phyloP scores from a whole-genome alignment of 2,113 vertebrate species.

The Alexandromys fortis region DNA sequence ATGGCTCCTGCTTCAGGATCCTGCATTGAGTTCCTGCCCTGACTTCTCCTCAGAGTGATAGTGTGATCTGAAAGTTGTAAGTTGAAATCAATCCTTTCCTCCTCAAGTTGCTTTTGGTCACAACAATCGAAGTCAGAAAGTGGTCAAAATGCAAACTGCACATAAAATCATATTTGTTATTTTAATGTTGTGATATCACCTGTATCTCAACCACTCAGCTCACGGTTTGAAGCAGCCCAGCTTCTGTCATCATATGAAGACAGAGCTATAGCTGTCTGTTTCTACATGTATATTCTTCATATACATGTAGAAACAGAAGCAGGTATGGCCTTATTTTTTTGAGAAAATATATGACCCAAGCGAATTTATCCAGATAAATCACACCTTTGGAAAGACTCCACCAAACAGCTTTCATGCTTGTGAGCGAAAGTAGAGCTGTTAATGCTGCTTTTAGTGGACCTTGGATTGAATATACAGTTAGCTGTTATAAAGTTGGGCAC shows the following conservation, averaged over 20 bases:
- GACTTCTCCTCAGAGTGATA: background rate
- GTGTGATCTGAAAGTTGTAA: background rate
- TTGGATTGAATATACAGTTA: background rate
- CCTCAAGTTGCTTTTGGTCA: background rate
- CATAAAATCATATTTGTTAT: background rate
- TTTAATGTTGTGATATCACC: conserved; percentile 17
- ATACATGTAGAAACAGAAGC: background rate
- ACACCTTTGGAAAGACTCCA: background rate
- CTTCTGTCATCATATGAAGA: conserved; percentile 18
- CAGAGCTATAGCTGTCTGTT: background rate
- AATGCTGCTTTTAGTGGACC: background rate
- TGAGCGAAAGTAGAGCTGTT: conserved; percentile 40
- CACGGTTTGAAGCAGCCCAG: background rate
- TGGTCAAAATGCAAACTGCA: background rate
- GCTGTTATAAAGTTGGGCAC: no score
- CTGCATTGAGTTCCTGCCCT: background rate
- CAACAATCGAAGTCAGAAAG: background rate
- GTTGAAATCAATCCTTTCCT: background rate
- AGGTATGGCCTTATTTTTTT: background rate
- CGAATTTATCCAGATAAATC: background rate
- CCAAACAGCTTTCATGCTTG: conserved; percentile 17
- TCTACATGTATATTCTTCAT: no score
- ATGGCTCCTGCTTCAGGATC: background rate
- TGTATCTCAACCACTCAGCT: background rate
- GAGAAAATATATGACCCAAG: background rate